Evolutionary conservation across 2,797 vertebrate species (phyloP).

Genomic region (Microctenopoma stevenorrisi): DNA sequence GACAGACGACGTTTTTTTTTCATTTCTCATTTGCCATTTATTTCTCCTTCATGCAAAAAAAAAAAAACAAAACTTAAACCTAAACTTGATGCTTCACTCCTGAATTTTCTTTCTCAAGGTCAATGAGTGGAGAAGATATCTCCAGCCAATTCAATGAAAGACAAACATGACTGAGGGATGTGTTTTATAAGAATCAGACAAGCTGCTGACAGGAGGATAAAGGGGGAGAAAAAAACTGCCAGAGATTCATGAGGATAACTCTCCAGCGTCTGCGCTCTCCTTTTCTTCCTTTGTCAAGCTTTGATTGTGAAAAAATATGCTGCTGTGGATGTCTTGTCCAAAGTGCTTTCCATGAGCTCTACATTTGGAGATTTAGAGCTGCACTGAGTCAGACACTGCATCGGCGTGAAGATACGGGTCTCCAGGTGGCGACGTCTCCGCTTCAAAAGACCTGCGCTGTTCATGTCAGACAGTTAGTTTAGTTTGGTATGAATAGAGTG

Average conservation of each 20-base stretch:
- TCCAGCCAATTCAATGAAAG: conserved; percentile 70
- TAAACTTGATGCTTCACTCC: conserved; percentile 26
- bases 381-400: conserved; percentile 64
- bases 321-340: conserved; percentile 66
- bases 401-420: conserved; percentile 60
- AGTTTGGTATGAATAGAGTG: conserved; percentile 16
- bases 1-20: conserved; percentile 14
- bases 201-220: conserved; percentile 74
- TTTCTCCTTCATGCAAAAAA: conserved; percentile 21
- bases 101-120: conserved; percentile 70
- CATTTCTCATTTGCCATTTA: conserved; percentile 16
- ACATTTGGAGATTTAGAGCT: conserved; percentile 53
- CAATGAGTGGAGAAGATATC: conserved; percentile 61
- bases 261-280: conserved; percentile 52
- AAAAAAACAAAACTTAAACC: conserved; percentile 2
- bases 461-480: conserved; percentile 40
- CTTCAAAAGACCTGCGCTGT: conserved; percentile 44
- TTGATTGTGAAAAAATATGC: conserved; percentile 76
- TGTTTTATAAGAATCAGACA: conserved; percentile 73
- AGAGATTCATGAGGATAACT: conserved; percentile 78
- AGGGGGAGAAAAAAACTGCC: conserved; percentile 48
- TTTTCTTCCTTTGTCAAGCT: conserved; percentile 73
- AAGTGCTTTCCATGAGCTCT: conserved; percentile 61
- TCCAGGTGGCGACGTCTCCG: conserved; percentile 65
- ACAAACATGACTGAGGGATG: conserved; percentile 57